Evolutionary conservation across 2,888 invertebrate species (phyloP), one percentile per base, ranked within the genome.

Genomic region (Tinea trinotella): DNA sequence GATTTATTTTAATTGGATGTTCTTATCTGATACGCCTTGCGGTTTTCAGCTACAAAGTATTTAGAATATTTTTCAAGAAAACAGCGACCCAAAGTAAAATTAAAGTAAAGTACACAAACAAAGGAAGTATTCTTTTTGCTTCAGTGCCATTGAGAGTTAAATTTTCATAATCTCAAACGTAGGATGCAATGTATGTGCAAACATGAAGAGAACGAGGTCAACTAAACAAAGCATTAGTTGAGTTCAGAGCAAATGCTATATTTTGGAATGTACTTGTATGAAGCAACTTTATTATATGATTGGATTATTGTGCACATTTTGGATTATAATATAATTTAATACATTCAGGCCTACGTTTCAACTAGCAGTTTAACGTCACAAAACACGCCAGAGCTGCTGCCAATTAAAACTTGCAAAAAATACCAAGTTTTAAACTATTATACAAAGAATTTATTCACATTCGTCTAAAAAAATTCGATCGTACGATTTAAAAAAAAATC

Each of bases 1-100:
- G 50, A 50, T 50, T 50, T 50, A 50, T 50, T 50, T 50, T 50
- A 50, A 50, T 50, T 50, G 50, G 50, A 50, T 50, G 24, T 24
- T 24, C 50, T 50, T 50, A 50, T 50, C 50, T 50, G 50, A 50
- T 50, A 12, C 24, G 24, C 22, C 50, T 20, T 24, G 50, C 50
- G 50, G 50, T 50, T 12, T 24, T 19, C 24, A 24, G 6, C 22
- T 4, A 48, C 48, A 48, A 17, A 48, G 13, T 40, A 40, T 48
- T 48, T 15, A 3, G 20, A 18, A 48, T 48, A 20, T 40, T 40
- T 48, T 18, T 12, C 48, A 48, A 20, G 20, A n/a, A 48, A 48
- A 48, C 48, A 6, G 19, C 18, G 9, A 18, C 36, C 3, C 3
- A 46, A 46, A 48, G 19, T 48, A 48, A 48, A 46, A 15, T 46